Evolutionary conservation across 2,113 vertebrate genomes (phyloP), one percentile per base, ranked within the genome.

Genomic region (Lipotes vexillifer): DNA sequence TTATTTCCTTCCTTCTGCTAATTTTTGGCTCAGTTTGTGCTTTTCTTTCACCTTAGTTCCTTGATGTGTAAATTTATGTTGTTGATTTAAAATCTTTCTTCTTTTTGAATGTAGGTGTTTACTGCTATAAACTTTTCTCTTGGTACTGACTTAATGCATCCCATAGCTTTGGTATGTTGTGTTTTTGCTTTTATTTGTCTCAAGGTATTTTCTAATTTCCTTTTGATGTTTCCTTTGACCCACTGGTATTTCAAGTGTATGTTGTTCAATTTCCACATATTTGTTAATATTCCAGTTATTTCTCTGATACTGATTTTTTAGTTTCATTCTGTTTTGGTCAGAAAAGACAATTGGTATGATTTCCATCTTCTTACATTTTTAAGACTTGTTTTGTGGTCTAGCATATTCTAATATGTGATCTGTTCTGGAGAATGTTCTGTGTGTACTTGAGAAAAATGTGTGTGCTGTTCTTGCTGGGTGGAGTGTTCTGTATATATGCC

Each of bases 111-210:
- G 6, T 59, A 31, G 31, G 7, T 33, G 33, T 77, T 84, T 61
- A 69, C 38, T 68, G 29, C 8, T 71, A 2, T 13, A 21, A 27
- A 59, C 80, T 63, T 61, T 29, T 13, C 33, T 61, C 3, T 90
- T 46, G 29, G 14, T 41, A 1, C 17, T n/a, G n/a, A 8, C 38
- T 38, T 52, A 10, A 1, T 78, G 5, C 2, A 2, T 29, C 23
- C 11, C 2, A 14, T 78, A 69, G 21, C 3, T 63, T 69, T 41
- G 2, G 5, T 61, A 23, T 33, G 10, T 68, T 68, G 17, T 59
- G 13, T 21, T 77, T 83, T 75, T 15, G 65, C 14, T 75, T 88
- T 83, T 9, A 29, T 66, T 89, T 72, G n/a, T 65, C 72, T 83
- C 38, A 49, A 46, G 44, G 10, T 90, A 52, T 63, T 71, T 80